Conservation (phyloP, 2,113 vertebrate species). For the Eira barbara region DNA sequence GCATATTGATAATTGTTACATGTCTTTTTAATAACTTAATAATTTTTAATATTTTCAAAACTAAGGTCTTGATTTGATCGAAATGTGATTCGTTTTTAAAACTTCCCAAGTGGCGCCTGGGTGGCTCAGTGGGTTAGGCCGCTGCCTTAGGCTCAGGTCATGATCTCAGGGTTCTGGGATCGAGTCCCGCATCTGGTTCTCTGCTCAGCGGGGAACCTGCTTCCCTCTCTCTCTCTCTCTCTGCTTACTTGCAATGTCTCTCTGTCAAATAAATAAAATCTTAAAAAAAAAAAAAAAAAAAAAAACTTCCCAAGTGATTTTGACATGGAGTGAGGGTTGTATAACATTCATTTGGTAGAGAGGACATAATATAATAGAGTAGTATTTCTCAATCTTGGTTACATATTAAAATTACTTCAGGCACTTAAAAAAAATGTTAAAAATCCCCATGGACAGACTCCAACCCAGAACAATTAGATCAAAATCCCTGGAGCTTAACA, state of each 20-base stretch:
- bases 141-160: too few relatives aligned
- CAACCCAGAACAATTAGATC: neutral
- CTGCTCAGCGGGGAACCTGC: too few relatives aligned
- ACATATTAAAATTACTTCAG: neutral
- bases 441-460: neutral
- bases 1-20: neutral
- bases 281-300: too few relatives aligned
- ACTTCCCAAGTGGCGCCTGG: neutral
- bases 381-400: neutral
- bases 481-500: neutral
- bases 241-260: too few relatives aligned
- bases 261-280: too few relatives aligned
- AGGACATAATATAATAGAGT: neutral
- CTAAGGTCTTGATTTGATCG: neutral
- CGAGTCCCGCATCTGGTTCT: too few relatives aligned
- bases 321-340: neutral
- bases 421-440: neutral
- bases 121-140: too few relatives aligned
- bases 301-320: neutral
- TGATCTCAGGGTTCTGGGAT: too few relatives aligned
- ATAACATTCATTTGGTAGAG: neutral
- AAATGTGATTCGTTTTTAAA: neutral
- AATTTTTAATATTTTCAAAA: neutral
- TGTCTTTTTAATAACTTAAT: neutral
- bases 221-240: too few relatives aligned